Base-by-base conservation (phyloP, 2,797 vertebrate genomes). In the Peromyscus melanophrys region DNA sequence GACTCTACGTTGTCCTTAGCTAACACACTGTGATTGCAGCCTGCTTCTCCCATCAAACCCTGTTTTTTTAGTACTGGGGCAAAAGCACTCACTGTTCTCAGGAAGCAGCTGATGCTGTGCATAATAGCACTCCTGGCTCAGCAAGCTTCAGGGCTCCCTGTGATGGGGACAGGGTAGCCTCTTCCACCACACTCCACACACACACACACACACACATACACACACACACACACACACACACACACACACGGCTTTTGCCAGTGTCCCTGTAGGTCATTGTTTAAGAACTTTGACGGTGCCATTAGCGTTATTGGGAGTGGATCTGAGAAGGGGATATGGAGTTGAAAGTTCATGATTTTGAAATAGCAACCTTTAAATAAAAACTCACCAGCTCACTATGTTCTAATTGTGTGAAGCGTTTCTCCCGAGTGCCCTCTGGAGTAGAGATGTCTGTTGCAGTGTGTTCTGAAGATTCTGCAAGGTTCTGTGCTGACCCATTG, bases 301-400 rank as follows among this genome's bases (percentile, higher is more conserved):
- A 43, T 67, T n/a, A 37, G 43, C 46, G 2, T 65, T 88, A 4
- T 87, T 23, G 34, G 75, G 27, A 52, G 80, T 65, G 65, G 43
- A 87, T 43, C 19, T 77, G 92, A 93, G 65, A 7, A 61, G 4
- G 25, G 16, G 34, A 57, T 34, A 40, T 25, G 16, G 46, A 49
- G 23, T 69, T 92, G 71, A 93, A 89, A 8, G 71, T 40, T 67
- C 16, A 0, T 84, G 69, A 14, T 92, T 94, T 97, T 84, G 92
- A 77, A 96, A 92, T 40, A 43, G 84, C 85, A 89, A 55, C 63
- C 78, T 76, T 59, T 65, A 96, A 81, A 86, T 84, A 19, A 76
- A 76, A 78, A 65, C 29, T 4, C 31, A 12, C 81, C 21, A 75
- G 61, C 43, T 40, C 5, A 3, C 77, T 76, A 4, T 8, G 57